These are phyloP conservation scores for Scartelaos histophorus DNA, from an alignment of 2,113 vertebrate genomes.

Conservation along the genomic window DNA sequence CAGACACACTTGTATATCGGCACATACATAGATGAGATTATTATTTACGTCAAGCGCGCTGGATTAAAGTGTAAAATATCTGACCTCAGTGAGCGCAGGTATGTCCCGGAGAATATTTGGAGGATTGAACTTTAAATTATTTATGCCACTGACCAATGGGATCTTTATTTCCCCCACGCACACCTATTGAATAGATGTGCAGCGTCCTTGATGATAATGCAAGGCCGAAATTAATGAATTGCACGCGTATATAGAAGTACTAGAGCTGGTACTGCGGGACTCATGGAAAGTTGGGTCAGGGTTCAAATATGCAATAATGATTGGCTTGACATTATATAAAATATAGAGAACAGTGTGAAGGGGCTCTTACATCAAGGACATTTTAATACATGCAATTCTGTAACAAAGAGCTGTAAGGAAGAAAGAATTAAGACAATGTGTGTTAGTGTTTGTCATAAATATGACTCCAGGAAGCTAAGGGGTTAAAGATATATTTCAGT, in stretches of 20 bases:
- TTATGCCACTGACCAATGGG: conserved; percentile 43
- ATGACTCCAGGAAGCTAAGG: conserved; percentile 31
- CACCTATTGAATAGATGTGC: conserved; percentile 16
- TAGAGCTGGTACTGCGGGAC: conserved; percentile 30
- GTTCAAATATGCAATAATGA: conserved; percentile 33
- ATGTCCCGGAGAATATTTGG: conserved; percentile 35
- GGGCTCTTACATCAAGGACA: conserved; percentile 56
- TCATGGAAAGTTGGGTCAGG: conserved; percentile 32
- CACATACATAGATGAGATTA: conserved; percentile 49
- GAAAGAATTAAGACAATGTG: neutral
- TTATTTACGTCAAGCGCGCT: conserved; percentile 44
- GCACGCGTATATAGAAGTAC: conserved; percentile 26
- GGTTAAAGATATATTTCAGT: too few species aligned
- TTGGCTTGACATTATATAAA: conserved; percentile 46
- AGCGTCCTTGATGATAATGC: conserved; percentile 47
- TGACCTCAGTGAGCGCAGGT: conserved; percentile 42
- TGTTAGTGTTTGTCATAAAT: too few species aligned
- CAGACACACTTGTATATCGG: conserved; percentile 38
- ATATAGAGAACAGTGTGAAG: conserved; percentile 24
- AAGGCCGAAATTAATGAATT: conserved; percentile 55
- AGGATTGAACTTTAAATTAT: conserved; percentile 46
- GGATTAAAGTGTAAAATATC: conserved; percentile 53
- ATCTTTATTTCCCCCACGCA: conserved; percentile 44
- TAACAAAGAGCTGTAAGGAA: conserved; percentile 33
- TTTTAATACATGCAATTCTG: conserved; percentile 62